These are phyloP conservation scores for Vidua chalybeata DNA, from an alignment of 2,113 vertebrate genomes.

Conservation along the genomic window DNA sequence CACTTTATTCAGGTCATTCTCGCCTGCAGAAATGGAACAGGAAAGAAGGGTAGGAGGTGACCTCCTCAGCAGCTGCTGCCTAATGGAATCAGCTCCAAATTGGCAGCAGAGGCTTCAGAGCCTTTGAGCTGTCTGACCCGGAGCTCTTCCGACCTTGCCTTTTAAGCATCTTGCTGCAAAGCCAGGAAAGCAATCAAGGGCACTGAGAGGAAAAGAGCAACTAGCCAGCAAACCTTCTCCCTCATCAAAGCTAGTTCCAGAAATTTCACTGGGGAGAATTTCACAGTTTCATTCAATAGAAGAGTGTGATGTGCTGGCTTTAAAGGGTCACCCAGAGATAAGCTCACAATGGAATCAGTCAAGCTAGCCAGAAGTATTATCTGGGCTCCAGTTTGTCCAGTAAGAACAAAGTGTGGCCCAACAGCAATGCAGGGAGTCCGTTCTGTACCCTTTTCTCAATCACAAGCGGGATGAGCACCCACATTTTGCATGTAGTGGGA, in stretches of 20 bases:
- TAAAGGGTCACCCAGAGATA: background rate
- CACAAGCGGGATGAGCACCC: background rate
- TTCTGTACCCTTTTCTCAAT: background rate
- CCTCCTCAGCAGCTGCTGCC: background rate
- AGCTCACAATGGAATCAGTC: background rate
- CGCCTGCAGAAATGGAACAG: constrained; percentile 76
- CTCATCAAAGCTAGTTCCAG: background rate
- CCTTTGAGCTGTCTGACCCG: constrained; percentile 14
- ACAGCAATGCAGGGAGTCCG: background rate
- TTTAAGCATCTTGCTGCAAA: constrained; percentile 16
- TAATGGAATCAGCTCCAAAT: background rate
- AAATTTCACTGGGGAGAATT: background rate
- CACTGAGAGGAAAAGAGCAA: background rate
- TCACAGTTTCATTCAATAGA: background rate
- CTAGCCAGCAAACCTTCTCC: background rate
- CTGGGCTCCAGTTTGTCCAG: background rate
- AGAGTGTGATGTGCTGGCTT: background rate
- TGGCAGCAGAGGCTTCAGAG: constrained; percentile 34
- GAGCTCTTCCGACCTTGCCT: constrained; percentile 34
- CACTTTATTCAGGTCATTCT: constrained; percentile 86
- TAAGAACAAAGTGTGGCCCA: background rate
- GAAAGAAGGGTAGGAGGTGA: constrained; percentile 47
- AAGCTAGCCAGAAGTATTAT: background rate
- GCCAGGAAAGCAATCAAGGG: constrained; percentile 36
- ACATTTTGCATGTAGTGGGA: background rate